Percentiles rank a stretch among this genome's conserved stretches.
These are phyloP conservation scores for Toxotes jaculatrix DNA, from an alignment of 2,113 vertebrate genomes.

Conservation along the genomic window DNA sequence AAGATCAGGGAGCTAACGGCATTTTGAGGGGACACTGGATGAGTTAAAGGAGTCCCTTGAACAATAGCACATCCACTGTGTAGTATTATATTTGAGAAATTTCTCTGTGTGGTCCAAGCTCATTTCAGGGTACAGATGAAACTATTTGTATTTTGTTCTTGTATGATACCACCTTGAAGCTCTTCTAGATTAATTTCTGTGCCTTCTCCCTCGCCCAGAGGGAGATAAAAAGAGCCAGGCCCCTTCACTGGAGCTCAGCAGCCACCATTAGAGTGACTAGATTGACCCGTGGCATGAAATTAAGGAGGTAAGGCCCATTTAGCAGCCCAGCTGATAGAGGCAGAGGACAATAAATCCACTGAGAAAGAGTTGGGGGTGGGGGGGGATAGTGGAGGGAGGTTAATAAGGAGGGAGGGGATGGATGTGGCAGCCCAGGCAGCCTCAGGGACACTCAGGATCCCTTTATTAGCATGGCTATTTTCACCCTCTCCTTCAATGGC, in stretches of 20 bases:
- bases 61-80: not conserved
- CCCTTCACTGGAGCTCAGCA: slow-evolving; percentile 44
- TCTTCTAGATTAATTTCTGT: slow-evolving; percentile 40
- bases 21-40: no score
- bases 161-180: not conserved
- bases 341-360: slow-evolving; percentile 73
- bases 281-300: slow-evolving; percentile 75
- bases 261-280: slow-evolving; percentile 68
- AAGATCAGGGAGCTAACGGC: no score
- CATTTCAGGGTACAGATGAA: slow-evolving; percentile 33
- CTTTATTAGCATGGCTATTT: slow-evolving; percentile 73
- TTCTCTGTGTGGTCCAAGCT: slow-evolving; percentile 1
- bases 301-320: slow-evolving; percentile 68
- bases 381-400: slow-evolving; percentile 30
- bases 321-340: slow-evolving; percentile 63
- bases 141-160: slow-evolving; percentile 54
- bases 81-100: no score
- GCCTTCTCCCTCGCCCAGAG: slow-evolving; percentile 4
- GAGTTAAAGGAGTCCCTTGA: not conserved
- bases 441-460: slow-evolving; percentile 72
- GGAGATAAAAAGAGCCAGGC: slow-evolving; percentile 38
- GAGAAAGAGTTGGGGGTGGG: slow-evolving; percentile 40
- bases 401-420: slow-evolving; percentile 46
- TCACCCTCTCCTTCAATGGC: slow-evolving; percentile 49
- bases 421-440: slow-evolving; percentile 62